Base-by-base conservation (phyloP, 1,140 invertebrate genomes). In the Drosophila littoralis region DNA sequence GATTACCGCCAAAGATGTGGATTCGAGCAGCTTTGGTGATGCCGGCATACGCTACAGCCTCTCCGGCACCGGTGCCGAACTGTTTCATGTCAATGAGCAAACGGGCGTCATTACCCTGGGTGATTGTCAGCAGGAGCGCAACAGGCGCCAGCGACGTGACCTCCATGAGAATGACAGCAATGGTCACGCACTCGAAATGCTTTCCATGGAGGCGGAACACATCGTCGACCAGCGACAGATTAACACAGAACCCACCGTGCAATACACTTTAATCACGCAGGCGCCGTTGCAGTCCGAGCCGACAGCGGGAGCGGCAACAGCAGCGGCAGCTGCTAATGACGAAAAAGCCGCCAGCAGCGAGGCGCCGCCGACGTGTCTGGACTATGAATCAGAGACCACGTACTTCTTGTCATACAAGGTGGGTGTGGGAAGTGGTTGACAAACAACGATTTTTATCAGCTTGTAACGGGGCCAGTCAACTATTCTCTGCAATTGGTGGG, bases 321-420 rank as follows among this genome's bases (percentile, higher is more conserved):
- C 48, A 78, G 61, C 57, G 67, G 65, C 78, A 72, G 67, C 54
- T 79, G 64, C 77, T 78, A 88, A 88, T 89, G 84, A 84, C 64
- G 64, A 78, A 68, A 84, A 80, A 64, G 66, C 51, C 68, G 64
- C 64, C 69, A 70, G 55, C 66, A 58, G 63, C 61, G 64, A 78
- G 80, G 80, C 84, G 70, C 70, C 71, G 50, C 35, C 45, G 48
- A 90, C 90, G 71, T 99, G 98, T 91, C 93, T 98, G 2, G 97
- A 99, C 93, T 98, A 95, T 90, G 98, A 98, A 93, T 95, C 95
- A 13, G 95, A 96, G 84, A 94, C 94, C 15, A 95, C 95, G 75
- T 98, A 98, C 93, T 96, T 96, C 84, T 93, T 99, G 32, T 96
- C 96, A 46, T 97, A 97, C 79, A 97, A 97, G 93, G 96, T 97